Base-by-base conservation (phyloP, 1,140 invertebrate genomes). In the Globodera ellingtonae region DNA sequence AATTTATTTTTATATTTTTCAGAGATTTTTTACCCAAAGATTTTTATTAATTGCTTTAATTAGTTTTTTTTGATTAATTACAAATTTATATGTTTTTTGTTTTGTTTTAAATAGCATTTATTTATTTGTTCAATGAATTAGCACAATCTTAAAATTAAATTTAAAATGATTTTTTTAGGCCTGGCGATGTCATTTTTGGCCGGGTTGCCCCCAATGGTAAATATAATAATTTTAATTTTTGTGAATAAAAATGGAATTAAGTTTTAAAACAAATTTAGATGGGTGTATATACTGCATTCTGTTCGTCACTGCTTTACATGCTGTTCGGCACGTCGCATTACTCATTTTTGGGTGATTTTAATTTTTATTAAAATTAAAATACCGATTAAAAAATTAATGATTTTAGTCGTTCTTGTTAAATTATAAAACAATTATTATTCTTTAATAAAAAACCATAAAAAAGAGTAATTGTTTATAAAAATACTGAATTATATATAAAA, bases 241-340 rank as follows among this genome's bases (percentile, higher is more conserved):
- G 35, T 35, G 35, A 35, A 35, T 35, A 35, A 35, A 35, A 35
- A 35, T 35, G 35, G 3, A 35, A 35, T 52, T 13, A 52, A 52
- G 0, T 6, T 52, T 52, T 52, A 52, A 52, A 52, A 52, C 7
- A 1, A 18, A 18, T 62, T 50, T 92, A 94, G 56, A 62, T 62
- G 77, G 96, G 96, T 6, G 92, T 98, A 4, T 97, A 97, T 89
- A 95, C 96, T 92, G 95, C 95, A 0, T 95, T 98, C 85, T 96
- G 97, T 90, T 95, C 95, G 4, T 93, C 95, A 0, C 89, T 98
- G 0, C 91, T 96, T 6, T 98, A 98, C 89, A 92, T 94, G 75
- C 90, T 98, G 70, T 92, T 98, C 78, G 96, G 95, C 48, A 97
- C 95, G 7, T 97, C 95, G 1, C 92, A 92, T 70, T 96, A 98